Evolutionary conservation across 2,888 invertebrate species (phyloP).

Genomic region (Erebia epiphron): DNA sequence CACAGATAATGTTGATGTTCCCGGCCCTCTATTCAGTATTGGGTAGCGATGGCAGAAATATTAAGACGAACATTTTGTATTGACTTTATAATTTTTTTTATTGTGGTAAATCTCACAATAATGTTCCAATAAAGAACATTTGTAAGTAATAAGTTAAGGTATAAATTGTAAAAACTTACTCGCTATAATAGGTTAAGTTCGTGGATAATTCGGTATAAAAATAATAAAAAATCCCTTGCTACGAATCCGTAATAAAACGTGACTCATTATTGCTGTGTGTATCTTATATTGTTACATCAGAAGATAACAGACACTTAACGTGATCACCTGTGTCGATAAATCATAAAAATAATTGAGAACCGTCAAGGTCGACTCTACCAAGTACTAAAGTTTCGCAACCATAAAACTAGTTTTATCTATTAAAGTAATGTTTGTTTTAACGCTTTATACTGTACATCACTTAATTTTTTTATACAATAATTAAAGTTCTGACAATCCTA

Average conservation of each 20-base stretch:
- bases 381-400: slow-evolving; percentile 1
- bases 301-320: slow-evolving; percentile 12
- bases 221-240: neutral
- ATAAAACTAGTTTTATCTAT: neutral
- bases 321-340: slow-evolving; percentile 28
- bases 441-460: neutral
- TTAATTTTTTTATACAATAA: neutral
- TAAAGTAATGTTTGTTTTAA: neutral
- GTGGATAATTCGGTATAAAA: neutral
- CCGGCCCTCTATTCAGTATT: slow-evolving; percentile 62
- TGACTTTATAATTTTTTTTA: neutral
- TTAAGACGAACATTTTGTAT: neutral
- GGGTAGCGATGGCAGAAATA: slow-evolving; percentile 55
- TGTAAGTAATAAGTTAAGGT: neutral
- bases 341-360: slow-evolving; percentile 12
- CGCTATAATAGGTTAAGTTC: neutral
- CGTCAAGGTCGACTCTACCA: slow-evolving; percentile 6
- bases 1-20: slow-evolving; percentile 71
- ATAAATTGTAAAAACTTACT: neutral
- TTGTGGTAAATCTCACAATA: neutral
- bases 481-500: neutral
- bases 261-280: slow-evolving; percentile 2
- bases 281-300: slow-evolving; percentile 11
- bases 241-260: slow-evolving; percentile 2
- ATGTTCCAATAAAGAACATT: neutral